These are phyloP conservation scores for Tetranychus urticae DNA, from an alignment of 1,140 invertebrate genomes.

Conservation along the genomic window DNA sequence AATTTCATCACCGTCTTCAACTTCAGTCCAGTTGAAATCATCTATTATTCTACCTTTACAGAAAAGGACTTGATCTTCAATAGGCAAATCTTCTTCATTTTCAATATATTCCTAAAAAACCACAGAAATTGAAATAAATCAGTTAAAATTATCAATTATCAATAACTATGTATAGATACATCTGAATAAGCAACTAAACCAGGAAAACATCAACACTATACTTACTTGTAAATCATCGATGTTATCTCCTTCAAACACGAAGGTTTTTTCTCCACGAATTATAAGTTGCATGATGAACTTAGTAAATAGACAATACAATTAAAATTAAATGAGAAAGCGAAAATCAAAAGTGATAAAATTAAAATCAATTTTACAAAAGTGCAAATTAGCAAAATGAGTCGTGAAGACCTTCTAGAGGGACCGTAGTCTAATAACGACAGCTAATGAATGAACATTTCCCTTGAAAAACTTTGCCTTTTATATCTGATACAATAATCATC, in stretches of 20 bases:
- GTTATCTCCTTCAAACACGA: neutral
- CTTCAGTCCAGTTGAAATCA: constrained; percentile 33
- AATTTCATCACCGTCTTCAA: constrained; percentile 36
- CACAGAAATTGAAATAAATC: neutral
- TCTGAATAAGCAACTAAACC: no score
- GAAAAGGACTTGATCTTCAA: constrained; percentile 40
- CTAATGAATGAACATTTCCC: no score
- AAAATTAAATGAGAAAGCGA: no score
- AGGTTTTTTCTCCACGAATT: neutral
- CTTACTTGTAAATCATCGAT: neutral
- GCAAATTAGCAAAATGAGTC: no score
- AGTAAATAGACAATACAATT: no score
- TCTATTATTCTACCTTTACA: constrained; percentile 42
- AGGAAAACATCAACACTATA: no score
- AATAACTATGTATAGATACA: neutral
- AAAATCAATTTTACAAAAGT: no score
- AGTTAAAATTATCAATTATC: neutral
- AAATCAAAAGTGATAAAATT: no score
- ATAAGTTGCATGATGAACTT: neutral
- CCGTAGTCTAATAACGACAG: no score
- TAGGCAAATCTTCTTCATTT: constrained; percentile 27
- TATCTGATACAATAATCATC: no score
- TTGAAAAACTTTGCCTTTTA: no score
- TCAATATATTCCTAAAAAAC: constrained; percentile 24
- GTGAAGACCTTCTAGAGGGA: no score